A percentile compares a stretch with the other conserved stretches of the same genome.
phyloP scores from a whole-genome alignment of 2,797 vertebrate species.

The Lacerta agilis region DNA sequence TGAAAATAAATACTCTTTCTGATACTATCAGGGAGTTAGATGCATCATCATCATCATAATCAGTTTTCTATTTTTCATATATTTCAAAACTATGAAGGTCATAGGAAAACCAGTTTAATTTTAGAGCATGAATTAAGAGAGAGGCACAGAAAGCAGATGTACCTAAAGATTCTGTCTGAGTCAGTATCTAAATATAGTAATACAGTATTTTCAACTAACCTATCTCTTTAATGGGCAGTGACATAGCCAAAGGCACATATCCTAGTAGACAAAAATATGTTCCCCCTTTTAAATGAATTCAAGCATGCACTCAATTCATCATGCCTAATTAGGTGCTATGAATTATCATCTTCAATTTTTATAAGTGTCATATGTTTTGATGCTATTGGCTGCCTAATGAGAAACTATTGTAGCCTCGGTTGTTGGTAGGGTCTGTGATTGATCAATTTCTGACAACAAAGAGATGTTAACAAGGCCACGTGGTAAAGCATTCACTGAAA shows the following conservation, averaged over 20 bases:
- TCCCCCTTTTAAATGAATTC: conserved; percentile 68
- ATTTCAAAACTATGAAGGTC: background rate
- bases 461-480: conserved; percentile 62
- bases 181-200: conserved; percentile 22
- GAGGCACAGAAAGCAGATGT: conserved; percentile 32
- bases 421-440: conserved; percentile 62
- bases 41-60: background rate
- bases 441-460: conserved; percentile 73
- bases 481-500: conserved; percentile 67
- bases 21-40: background rate
- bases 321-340: conserved; percentile 82
- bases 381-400: conserved; percentile 61
- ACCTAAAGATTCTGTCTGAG: conserved; percentile 30
- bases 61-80: background rate
- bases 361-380: conserved; percentile 73
- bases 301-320: conserved; percentile 77
- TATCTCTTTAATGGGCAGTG: conserved; percentile 44
- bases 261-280: conserved; percentile 42
- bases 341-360: conserved; percentile 78
- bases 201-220: conserved; percentile 18
- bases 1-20: background rate
- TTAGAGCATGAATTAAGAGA: background rate
- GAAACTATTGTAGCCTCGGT: conserved; percentile 64
- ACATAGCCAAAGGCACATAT: conserved; percentile 15
- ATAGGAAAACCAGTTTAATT: conserved; percentile 12